Evolutionary conservation across 2,113 vertebrate genomes (phyloP).

Genomic region (Penelope pileata): DNA sequence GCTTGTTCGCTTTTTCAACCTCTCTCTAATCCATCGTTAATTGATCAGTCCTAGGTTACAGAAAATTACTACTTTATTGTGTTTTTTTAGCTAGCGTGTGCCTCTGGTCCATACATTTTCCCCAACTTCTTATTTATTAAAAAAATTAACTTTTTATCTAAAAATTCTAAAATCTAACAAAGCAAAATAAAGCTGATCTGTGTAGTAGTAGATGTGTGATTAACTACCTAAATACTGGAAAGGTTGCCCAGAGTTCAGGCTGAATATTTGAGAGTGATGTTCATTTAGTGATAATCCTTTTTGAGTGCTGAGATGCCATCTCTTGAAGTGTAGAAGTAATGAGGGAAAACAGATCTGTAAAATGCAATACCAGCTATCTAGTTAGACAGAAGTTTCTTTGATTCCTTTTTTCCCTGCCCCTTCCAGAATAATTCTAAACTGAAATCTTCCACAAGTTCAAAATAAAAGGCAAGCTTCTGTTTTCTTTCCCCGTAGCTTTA

Average conservation of each 20-base stretch:
- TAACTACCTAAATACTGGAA: not conserved
- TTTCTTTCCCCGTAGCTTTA: constrained; percentile 80
- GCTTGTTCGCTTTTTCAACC: not conserved
- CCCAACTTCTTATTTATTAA: not conserved
- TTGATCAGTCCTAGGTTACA: not conserved
- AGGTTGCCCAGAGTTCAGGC: not conserved
- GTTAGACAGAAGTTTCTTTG: not conserved
- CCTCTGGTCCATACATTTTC: not conserved
- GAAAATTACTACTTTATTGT: not conserved
- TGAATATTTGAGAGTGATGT: not conserved
- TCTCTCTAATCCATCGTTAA: not conserved
- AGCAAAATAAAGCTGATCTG: not conserved
- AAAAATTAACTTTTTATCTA: not conserved
- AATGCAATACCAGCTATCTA: not conserved
- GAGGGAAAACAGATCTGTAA: not conserved
- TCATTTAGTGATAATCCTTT: not conserved
- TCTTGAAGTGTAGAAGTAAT: not conserved
- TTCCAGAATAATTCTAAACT: not conserved
- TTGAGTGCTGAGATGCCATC: not conserved
- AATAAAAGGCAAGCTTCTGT: not conserved
- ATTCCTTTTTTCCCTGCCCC: not conserved
- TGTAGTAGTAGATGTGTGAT: not conserved
- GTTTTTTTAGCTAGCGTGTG: not conserved
- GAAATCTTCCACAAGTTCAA: not conserved
- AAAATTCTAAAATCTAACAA: not conserved